Base-by-base conservation (phyloP, 1,140 invertebrate genomes). In the Anastrepha ludens region DNA sequence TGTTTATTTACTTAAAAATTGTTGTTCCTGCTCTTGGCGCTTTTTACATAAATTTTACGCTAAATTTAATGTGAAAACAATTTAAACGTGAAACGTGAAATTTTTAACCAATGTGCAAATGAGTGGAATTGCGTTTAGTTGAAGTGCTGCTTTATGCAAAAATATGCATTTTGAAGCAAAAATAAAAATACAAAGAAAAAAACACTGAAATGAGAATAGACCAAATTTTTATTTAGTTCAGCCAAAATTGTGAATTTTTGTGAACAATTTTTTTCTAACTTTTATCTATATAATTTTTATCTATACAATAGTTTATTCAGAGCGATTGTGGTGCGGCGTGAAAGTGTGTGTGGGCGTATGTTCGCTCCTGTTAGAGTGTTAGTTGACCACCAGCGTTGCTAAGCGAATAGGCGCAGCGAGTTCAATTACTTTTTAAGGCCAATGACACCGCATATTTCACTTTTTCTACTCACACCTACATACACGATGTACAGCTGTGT, bases 31-130 rank as follows among this genome's bases (percentile, higher is more conserved):
- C 44, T 74, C 44, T 74, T 15, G 13, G 11, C 15, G 47, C n/a
- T 81, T 20, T 67, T 29, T 55, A 55, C 74, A 81, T 81, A 81
- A 81, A 81, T 50, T 81, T 81, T 55, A 81, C 74, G 74, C 74
- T 13, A 58, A 81, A 81, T 81, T 81, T 81, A 55, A 55, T 20
- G 9, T 20, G 47, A 20, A 29, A 55, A 55, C 6, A 58, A 2
- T 74, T 74, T 74, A 11, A 50, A 47, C 39, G 17, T 11, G 4
- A 81, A 81, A 20, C 20, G 13, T 70, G 13, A 74, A 81, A 58
- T 74, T 2, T 15, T 5, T 81, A 39, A 11, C 64, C 9, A 20
- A 81, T 29, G 55, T 58, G 2, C 15, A 81, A 29, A 81, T 55
- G 3, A 50, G 44, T 8, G 47, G 17, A 55, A 11, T 50, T 55